phyloP scores from a whole-genome alignment of 2,888 invertebrate species.

The Smittia sp. region DNA sequence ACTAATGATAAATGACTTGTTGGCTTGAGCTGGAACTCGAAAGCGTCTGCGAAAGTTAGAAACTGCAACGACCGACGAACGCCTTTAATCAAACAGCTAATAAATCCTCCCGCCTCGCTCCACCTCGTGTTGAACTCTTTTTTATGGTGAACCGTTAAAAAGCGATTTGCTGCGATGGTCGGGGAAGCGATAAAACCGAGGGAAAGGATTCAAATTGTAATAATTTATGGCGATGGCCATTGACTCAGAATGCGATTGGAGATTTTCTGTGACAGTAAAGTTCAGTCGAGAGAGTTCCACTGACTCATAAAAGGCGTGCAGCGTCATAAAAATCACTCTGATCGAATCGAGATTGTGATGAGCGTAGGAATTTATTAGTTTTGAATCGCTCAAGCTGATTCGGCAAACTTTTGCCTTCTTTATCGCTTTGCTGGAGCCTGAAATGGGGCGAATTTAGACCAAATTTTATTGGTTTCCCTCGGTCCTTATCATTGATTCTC shows the following conservation, averaged over 20 bases:
- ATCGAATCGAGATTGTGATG: slow-evolving; percentile 14
- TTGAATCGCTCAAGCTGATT: slow-evolving; percentile 18
- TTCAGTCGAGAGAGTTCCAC: slow-evolving; percentile 8
- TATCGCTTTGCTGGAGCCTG: slow-evolving; percentile 10
- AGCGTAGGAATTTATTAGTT: neutral
- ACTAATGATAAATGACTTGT: slow-evolving; percentile 36
- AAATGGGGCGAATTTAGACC: slow-evolving; percentile 36
- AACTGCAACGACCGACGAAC: neutral
- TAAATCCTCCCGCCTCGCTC: neutral
- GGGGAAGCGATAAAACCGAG: slow-evolving; percentile 1
- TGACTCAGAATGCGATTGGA: slow-evolving; percentile 13
- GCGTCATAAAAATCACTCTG: neutral
- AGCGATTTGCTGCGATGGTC: slow-evolving; percentile 8
- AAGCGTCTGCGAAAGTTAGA: neutral
- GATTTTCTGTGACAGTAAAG: slow-evolving; percentile 3
- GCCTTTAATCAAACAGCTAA: slow-evolving; percentile 17
- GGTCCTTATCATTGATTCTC: slow-evolving; percentile 27
- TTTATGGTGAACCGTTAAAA: slow-evolving; percentile 31
- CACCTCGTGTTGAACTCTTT: slow-evolving; percentile 10
- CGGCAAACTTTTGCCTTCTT: slow-evolving; percentile 8
- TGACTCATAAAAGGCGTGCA: slow-evolving; percentile 2
- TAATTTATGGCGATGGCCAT: slow-evolving; percentile 25
- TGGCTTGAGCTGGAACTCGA: neutral
- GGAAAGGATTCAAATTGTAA: slow-evolving; percentile 14
- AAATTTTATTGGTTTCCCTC: slow-evolving; percentile 39